These are phyloP conservation scores for Pantherophis vulpinus DNA, from an alignment of 2,797 vertebrate genomes.

Conservation along the genomic window DNA sequence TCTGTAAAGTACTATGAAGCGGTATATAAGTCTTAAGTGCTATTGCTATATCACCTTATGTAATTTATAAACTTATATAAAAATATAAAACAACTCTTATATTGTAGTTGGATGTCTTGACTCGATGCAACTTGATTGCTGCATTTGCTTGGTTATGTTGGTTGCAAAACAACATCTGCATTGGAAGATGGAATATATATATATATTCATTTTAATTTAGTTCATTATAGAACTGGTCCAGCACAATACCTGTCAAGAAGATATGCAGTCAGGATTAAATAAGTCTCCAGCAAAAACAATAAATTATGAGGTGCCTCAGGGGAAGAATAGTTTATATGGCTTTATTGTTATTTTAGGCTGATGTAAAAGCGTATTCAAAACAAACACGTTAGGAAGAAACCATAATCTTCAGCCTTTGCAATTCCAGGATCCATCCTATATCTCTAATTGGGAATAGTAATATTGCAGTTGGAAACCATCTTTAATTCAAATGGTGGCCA, in stretches of 20 bases:
- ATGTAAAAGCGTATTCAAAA: background rate
- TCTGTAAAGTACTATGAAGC: no score
- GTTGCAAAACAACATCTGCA: background rate
- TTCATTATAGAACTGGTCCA: background rate
- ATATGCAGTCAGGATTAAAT: background rate
- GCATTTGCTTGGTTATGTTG: background rate
- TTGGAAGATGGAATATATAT: background rate
- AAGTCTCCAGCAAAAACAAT: background rate
- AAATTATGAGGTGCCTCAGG: background rate
- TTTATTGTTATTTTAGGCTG: background rate
- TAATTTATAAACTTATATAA: no score
- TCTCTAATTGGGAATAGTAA: background rate
- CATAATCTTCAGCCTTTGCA: background rate
- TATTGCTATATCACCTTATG: no score
- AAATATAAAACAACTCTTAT: background rate
- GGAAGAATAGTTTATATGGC: background rate
- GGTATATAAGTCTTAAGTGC: no score
- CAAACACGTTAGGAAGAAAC: background rate
- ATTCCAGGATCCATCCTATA: background rate
- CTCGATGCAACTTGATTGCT: background rate
- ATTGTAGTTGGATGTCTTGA: background rate
- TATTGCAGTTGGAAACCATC: background rate
- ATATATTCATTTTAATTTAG: background rate
- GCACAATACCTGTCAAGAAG: background rate
- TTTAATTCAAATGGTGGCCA: background rate